Conservation (phyloP, 2,888 invertebrate species). For the Dolomedes plantarius region DNA sequence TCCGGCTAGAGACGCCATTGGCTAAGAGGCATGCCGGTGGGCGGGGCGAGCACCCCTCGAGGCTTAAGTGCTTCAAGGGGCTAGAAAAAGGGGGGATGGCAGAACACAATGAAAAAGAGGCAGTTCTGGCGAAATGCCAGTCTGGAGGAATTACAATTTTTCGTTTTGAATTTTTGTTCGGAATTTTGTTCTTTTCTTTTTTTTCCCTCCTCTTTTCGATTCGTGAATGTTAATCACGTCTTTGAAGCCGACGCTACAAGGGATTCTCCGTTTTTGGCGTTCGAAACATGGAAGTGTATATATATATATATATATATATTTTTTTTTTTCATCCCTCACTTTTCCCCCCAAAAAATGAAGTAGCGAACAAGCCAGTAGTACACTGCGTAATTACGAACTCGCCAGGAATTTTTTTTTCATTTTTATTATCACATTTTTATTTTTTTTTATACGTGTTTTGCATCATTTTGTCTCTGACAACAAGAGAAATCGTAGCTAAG, state of each 20-base stretch:
- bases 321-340: neutral
- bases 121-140: slow-evolving; percentile 63
- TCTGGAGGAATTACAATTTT: slow-evolving; percentile 39
- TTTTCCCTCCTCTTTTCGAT: slow-evolving; percentile 36
- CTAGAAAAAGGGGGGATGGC: neutral
- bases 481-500: neutral
- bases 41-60: slow-evolving; percentile 41
- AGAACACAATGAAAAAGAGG: slow-evolving; percentile 26
- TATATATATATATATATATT: slow-evolving; percentile 28
- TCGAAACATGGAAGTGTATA: slow-evolving; percentile 34
- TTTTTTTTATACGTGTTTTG: neutral
- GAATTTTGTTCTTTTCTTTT: slow-evolving; percentile 24
- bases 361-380: slow-evolving; percentile 45
- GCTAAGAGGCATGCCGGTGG: slow-evolving; percentile 60
- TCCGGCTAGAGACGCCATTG: slow-evolving; percentile 59
- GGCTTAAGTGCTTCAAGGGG: slow-evolving; percentile 62
- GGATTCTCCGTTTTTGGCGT: slow-evolving; percentile 49
- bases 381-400: slow-evolving; percentile 56
- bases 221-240: slow-evolving; percentile 69
- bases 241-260: slow-evolving; percentile 58
- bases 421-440: neutral
- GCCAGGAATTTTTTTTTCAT: slow-evolving; percentile 15
- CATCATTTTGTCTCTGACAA: neutral
- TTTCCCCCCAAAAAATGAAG: slow-evolving; percentile 39
- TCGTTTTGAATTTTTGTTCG: slow-evolving; percentile 26